Evolutionary conservation across 2,113 vertebrate genomes (phyloP).

Genomic region (Scartelaos histophorus): DNA sequence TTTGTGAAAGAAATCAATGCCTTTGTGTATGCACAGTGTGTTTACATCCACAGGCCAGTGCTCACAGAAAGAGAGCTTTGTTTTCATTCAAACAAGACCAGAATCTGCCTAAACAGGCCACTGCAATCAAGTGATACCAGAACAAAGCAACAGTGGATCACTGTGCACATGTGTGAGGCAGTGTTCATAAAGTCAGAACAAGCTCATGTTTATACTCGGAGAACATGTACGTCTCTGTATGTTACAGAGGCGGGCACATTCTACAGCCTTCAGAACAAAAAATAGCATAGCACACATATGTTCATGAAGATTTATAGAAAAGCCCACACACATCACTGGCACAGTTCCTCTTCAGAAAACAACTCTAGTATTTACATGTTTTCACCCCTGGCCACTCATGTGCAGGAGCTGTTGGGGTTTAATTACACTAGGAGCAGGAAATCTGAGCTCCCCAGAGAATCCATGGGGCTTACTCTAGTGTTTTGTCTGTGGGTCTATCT

Average conservation of each 20-base stretch:
- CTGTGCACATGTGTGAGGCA: constrained; percentile 25
- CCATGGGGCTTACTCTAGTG: constrained; percentile 42
- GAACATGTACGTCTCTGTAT: constrained; percentile 25
- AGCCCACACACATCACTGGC: constrained; percentile 10
- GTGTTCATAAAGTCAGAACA: constrained; percentile 28
- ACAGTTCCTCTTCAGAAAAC: constrained; percentile 35
- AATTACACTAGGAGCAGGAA: constrained; percentile 73
- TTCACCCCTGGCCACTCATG: constrained; percentile 37
- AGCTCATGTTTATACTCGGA: constrained; percentile 22
- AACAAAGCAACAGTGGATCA: constrained; percentile 53
- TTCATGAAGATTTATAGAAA: constrained; percentile 5
- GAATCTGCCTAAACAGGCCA: constrained; percentile 41
- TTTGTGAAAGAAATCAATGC: constrained; percentile 20
- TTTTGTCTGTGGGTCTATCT: constrained; percentile 58
- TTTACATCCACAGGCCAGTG: constrained; percentile 38
- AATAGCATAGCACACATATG: constrained; percentile 44
- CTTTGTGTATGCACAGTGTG: constrained; percentile 38
- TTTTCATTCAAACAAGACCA: constrained; percentile 51
- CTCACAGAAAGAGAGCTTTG: constrained; percentile 61
- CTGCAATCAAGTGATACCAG: constrained; percentile 42
- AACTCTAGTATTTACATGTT: constrained; percentile 54
- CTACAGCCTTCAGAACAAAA: constrained; percentile 32
- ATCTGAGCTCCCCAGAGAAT: constrained; percentile 58
- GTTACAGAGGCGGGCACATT: constrained; percentile 48
- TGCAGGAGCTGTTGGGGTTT: constrained; percentile 57